Conservation (phyloP, 2,888 invertebrate genomes). For the Adelognathus sp. region DNA sequence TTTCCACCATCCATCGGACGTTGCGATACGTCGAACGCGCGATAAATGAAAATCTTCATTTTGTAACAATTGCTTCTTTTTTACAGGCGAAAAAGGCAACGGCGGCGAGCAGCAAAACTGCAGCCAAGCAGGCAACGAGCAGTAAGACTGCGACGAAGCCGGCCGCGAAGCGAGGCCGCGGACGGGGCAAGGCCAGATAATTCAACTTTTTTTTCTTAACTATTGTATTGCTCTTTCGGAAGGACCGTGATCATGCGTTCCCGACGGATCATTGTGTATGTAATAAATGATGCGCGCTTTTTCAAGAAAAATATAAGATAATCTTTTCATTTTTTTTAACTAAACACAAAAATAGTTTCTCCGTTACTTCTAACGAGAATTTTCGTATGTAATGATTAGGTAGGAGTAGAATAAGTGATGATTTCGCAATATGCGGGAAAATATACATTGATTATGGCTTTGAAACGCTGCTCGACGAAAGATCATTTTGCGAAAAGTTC, state of each 20-base stretch:
- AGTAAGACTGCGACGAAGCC: constrained; percentile 60
- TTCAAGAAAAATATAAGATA: neutral
- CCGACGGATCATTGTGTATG: neutral
- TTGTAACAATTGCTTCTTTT: neutral
- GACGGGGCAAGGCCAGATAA: constrained; percentile 71
- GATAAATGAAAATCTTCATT: constrained; percentile 39
- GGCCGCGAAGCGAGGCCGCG: constrained; percentile 67
- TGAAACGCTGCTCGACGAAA: too few relatives aligned
- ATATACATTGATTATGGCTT: neutral
- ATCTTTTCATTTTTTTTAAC: neutral
- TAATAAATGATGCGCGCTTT: neutral
- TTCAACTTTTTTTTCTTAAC: neutral
- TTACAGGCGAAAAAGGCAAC: constrained; percentile 70
- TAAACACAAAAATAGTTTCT: too few relatives aligned
- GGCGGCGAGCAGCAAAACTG: constrained; percentile 52
- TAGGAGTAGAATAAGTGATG: neutral
- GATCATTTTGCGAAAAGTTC: too few relatives aligned
- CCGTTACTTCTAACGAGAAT: too few relatives aligned
- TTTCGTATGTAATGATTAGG: too few relatives aligned
- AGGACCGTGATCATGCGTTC: neutral
- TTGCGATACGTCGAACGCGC: too few relatives aligned
- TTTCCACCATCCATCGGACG: too few relatives aligned
- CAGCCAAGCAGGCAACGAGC: too few relatives aligned
- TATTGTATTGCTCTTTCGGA: neutral
- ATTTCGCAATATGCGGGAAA: neutral